phyloP scores from a whole-genome alignment of 2,113 vertebrate species.

The Agelaius phoeniceus region DNA sequence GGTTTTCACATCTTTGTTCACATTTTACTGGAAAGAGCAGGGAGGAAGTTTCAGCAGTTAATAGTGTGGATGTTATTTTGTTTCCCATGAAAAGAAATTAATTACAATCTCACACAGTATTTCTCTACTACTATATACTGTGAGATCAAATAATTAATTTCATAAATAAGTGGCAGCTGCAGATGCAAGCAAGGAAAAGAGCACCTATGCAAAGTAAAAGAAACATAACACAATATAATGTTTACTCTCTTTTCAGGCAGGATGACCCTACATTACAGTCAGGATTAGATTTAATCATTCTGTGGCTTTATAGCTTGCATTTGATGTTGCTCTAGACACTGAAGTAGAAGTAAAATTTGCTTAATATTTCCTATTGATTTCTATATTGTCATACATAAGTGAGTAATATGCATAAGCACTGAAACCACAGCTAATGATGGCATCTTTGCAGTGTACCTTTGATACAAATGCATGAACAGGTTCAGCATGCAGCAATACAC shows the following conservation, averaged over 20 bases:
- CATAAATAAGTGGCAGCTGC: background rate
- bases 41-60: background rate
- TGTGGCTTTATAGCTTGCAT: background rate
- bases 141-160: background rate
- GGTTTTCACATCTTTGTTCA: background rate
- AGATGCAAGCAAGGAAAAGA: background rate
- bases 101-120: background rate
- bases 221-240: background rate
- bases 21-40: background rate
- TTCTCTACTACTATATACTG: background rate
- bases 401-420: background rate
- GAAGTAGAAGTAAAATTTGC: background rate
- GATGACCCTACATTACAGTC: background rate
- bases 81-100: background rate
- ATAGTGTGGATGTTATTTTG: background rate
- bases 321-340: background rate
- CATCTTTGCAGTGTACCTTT: background rate
- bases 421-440: background rate
- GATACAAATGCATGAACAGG: background rate
- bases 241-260: background rate
- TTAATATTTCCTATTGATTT: background rate
- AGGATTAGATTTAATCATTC: background rate
- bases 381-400: background rate
- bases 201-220: background rate
- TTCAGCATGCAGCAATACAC: background rate